Evolutionary conservation across 2,888 invertebrate species (phyloP).

Genomic region (Cantharis flavilabris): DNA sequence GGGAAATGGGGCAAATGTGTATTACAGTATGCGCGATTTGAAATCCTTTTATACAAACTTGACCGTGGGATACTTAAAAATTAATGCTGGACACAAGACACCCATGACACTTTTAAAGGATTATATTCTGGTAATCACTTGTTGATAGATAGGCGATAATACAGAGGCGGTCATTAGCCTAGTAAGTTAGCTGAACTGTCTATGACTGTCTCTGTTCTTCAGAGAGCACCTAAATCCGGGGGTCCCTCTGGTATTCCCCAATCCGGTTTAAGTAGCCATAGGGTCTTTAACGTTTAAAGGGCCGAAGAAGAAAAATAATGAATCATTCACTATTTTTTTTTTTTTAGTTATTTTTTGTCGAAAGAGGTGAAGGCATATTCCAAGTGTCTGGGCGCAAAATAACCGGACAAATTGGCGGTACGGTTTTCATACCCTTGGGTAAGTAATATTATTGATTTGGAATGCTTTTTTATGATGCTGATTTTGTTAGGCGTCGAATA

Average conservation of each 20-base stretch:
- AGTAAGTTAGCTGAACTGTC: too few species aligned
- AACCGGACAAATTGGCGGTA: neutral
- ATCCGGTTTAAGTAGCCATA: too few species aligned
- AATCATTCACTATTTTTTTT: neutral
- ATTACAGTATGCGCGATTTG: neutral
- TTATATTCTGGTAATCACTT: neutral
- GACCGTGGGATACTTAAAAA: neutral
- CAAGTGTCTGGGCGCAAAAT: neutral
- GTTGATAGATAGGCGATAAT: too few species aligned
- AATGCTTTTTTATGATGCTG: too few species aligned
- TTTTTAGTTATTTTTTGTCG: neutral
- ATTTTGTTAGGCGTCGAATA: neutral
- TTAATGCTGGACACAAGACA: neutral
- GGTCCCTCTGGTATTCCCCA: too few species aligned
- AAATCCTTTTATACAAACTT: neutral
- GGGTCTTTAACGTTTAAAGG: too few species aligned
- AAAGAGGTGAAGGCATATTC: neutral
- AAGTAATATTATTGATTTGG: neutral
- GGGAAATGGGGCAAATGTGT: neutral
- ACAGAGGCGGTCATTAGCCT: too few species aligned
- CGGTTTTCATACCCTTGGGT: neutral
- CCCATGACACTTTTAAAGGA: neutral
- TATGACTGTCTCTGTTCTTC: too few species aligned
- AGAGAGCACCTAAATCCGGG: too few species aligned
- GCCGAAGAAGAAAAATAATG: too few species aligned